Evolutionary conservation across 1,140 invertebrate species (phyloP), one percentile per base, ranked within the genome.

Genomic region (Bacillus rossius): DNA sequence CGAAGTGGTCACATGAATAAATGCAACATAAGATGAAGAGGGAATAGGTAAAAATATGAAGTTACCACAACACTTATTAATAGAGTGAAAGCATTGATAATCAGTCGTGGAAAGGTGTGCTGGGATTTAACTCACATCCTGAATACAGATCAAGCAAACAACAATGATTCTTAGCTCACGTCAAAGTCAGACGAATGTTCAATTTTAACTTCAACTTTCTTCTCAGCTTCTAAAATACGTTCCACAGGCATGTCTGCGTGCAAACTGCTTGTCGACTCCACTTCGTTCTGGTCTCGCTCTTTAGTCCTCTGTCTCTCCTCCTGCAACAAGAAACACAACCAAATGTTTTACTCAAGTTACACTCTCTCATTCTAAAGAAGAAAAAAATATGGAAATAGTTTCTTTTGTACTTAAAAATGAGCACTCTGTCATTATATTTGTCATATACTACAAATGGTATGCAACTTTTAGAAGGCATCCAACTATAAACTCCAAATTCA

Each of bases 281-380:
- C 86, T 70, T 91, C 89, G 59, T 84, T 86, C 52, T 89, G 86
- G 63, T 88, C 85, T 34, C 85, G 79, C 65, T 91, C 89, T 70
- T 89, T 88, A 40, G 87, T 91, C 38, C 91, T 79, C 67, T 94
- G 90, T 62, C 92, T 77, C 72, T 91, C 88, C 69, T 91, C 88
- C 76, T 91, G 53, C 5, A 55, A 29, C 5, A 17, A 4, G 42
- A 17, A 8, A 13, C 3, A 45, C 42, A 45, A 8, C 16, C 8
- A 45, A 16, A 45, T 17, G 3, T 22, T 17, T 40, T n/a, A 40
- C 10, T 40, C 10, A 40, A 40, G 38, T 10, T n/a, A 40, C 10
- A 40, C 10, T 40, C 38, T 13, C n/a, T n/a, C 10, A 40, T 40
- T 13, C n/a, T 10, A 10, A 40, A 10, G 10, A 40, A 40, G n/a